phyloP scores from a whole-genome alignment of 1,140 invertebrate genomes.

The Zaprionus africanus region DNA sequence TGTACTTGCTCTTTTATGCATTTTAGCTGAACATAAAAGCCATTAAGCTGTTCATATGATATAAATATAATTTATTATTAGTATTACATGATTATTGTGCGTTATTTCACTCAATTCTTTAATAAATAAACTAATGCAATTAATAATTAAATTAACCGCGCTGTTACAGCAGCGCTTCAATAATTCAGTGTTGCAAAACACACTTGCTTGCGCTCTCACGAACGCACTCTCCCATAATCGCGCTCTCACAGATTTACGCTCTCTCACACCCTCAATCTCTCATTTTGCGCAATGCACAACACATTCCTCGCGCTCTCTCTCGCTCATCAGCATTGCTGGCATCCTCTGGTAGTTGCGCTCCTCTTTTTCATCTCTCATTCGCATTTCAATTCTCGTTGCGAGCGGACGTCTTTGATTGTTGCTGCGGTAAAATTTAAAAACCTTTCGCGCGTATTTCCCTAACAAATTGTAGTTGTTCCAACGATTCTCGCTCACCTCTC shows the following conservation, averaged over 20 bases:
- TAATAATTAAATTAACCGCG: not conserved
- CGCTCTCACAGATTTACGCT: slow-evolving; percentile 5
- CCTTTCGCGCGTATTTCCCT: slow-evolving; percentile 51
- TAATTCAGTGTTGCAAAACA: slow-evolving; percentile 26
- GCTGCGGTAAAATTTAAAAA: slow-evolving; percentile 43
- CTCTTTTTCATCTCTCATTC: slow-evolving; percentile 48
- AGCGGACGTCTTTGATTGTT: slow-evolving; percentile 45
- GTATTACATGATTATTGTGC: not conserved
- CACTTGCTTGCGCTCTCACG: not conserved
- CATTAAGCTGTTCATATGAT: not conserved
- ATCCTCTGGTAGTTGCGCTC: slow-evolving; percentile 40
- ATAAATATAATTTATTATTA: not conserved
- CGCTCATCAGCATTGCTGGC: slow-evolving; percentile 22
- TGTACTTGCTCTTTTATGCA: not conserved
- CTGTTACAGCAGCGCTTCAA: not conserved
- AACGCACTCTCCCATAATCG: not conserved
- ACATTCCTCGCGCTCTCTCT: slow-evolving; percentile 21
- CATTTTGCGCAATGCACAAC: slow-evolving; percentile 33
- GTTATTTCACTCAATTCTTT: not conserved
- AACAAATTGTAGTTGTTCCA: slow-evolving; percentile 39
- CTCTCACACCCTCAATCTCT: slow-evolving; percentile 12
- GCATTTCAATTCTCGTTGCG: slow-evolving; percentile 52
- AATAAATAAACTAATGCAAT: not conserved
- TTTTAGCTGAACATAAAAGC: not conserved
- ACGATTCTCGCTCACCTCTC: slow-evolving; percentile 51